phyloP scores from a whole-genome alignment of 2,797 vertebrate genomes.

The Molossus molossus region DNA sequence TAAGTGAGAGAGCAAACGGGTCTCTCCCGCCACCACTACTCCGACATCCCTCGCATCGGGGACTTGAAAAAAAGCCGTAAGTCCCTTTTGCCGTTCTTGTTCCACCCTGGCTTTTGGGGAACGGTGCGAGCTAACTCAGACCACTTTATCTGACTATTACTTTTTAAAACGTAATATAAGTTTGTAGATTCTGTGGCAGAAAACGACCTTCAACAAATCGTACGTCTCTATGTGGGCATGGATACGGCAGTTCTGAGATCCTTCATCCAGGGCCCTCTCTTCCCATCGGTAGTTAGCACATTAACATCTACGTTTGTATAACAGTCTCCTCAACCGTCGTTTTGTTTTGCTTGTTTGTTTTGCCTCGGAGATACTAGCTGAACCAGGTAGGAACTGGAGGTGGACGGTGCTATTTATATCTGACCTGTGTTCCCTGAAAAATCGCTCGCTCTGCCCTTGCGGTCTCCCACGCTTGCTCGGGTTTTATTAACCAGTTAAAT shows the following conservation, averaged over 20 bases:
- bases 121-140: slow-evolving; percentile 7
- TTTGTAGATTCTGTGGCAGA: slow-evolving; percentile 39
- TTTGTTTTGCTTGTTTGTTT: neutral
- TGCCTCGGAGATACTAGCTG: neutral
- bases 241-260: neutral
- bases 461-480: neutral
- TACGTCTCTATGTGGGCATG: slow-evolving; percentile 10
- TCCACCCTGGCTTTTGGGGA: neutral
- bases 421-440: slow-evolving; percentile 22
- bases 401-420: slow-evolving; percentile 1
- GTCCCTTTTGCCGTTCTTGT: slow-evolving; percentile 33
- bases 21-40: neutral
- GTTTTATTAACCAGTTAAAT: slow-evolving; percentile 59
- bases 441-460: neutral
- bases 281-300: slow-evolving; percentile 48
- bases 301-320: neutral
- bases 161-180: slow-evolving; percentile 38
- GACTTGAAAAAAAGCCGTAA: neutral
- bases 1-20: neutral
- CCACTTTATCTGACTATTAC: slow-evolving; percentile 37
- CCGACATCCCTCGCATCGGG: neutral
- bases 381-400: neutral
- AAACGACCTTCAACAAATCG: neutral
- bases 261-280: neutral
- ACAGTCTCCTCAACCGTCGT: neutral